Evolutionary conservation across 2,888 invertebrate genomes (phyloP).

Genomic region (Acheta domesticus): DNA sequence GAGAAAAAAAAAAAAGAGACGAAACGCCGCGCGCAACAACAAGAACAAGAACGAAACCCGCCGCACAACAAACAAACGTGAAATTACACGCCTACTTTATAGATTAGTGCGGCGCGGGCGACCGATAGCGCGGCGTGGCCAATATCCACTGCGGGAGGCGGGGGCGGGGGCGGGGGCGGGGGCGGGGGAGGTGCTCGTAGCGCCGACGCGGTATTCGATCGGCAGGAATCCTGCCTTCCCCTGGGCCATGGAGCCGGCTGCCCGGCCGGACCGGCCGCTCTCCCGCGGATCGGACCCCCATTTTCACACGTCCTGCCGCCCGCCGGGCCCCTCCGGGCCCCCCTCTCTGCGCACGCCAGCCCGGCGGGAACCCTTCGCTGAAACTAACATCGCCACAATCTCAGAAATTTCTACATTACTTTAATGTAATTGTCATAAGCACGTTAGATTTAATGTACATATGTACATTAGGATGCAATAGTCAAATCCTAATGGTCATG

Average conservation of each 20-base stretch:
- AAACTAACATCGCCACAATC: too few species aligned
- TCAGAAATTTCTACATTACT: too few species aligned
- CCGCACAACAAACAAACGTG: constrained; percentile 31
- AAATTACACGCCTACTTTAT: constrained; percentile 30
- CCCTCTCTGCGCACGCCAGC: not conserved
- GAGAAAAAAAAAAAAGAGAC: not conserved
- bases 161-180: too few species aligned
- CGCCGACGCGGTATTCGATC: not conserved
- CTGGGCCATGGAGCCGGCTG: not conserved
- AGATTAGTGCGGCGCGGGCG: constrained; percentile 26
- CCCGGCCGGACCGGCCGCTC: not conserved
- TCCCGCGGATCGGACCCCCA: not conserved
- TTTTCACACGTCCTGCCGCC: not conserved
- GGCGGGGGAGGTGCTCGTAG: not conserved
- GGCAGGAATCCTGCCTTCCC: constrained; percentile 4
- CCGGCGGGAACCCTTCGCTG: too few species aligned
- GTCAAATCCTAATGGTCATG: too few species aligned
- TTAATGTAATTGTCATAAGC: too few species aligned
- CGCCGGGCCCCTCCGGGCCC: not conserved
- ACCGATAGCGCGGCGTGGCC: constrained; percentile 11
- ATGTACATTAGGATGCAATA: too few species aligned
- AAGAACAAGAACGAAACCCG: constrained; percentile 26
- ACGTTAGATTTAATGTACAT: too few species aligned
- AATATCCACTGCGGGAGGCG: not conserved
- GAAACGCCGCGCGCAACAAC: constrained; percentile 18